Evolutionary conservation across 2,888 invertebrate species (phyloP).

Genomic region (Hanleya hanleyi): DNA sequence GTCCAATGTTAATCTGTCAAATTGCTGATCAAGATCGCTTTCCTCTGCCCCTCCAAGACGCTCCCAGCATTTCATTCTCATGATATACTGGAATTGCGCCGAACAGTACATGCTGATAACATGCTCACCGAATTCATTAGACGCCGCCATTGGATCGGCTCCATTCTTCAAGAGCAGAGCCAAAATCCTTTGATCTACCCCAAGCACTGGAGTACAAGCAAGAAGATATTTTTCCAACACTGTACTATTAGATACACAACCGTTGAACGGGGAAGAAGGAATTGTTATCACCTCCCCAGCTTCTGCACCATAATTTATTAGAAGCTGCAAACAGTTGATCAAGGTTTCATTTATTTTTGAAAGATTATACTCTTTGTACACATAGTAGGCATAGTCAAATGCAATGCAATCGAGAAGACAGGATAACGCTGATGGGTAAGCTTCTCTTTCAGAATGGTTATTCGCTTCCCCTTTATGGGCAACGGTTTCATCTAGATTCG

Average conservation of each 20-base stretch:
- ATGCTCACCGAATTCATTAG: conserved; percentile 35
- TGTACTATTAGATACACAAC: not conserved
- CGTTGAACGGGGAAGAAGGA: not conserved
- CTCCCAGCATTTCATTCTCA: not conserved
- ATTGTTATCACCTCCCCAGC: not conserved
- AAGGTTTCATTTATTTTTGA: conserved; percentile 23
- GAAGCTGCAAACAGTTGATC: conserved; percentile 22
- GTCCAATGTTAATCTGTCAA: no score
- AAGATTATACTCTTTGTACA: no score
- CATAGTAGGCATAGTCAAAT: no score
- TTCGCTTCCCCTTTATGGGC: conserved; percentile 43
- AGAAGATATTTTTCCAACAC: not conserved
- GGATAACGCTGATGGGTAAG: conserved; percentile 60
- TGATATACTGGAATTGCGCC: no score
- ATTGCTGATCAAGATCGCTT: no score
- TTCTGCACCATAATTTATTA: not conserved
- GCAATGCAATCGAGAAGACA: conserved; percentile 56
- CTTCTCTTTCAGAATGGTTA: conserved; percentile 54
- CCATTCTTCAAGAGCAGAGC: conserved; percentile 55
- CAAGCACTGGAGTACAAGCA: conserved; percentile 20
- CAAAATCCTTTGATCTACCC: conserved; percentile 39
- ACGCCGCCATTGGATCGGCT: conserved; percentile 46
- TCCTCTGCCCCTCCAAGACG: no score
- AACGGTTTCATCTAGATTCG: conserved; percentile 61
- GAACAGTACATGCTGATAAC: conserved; percentile 43